Percentiles rank a stretch among this genome's conserved stretches.
These are phyloP conservation scores for Phainopepla nitens DNA, from an alignment of 2,113 vertebrate species.

Conservation along the genomic window DNA sequence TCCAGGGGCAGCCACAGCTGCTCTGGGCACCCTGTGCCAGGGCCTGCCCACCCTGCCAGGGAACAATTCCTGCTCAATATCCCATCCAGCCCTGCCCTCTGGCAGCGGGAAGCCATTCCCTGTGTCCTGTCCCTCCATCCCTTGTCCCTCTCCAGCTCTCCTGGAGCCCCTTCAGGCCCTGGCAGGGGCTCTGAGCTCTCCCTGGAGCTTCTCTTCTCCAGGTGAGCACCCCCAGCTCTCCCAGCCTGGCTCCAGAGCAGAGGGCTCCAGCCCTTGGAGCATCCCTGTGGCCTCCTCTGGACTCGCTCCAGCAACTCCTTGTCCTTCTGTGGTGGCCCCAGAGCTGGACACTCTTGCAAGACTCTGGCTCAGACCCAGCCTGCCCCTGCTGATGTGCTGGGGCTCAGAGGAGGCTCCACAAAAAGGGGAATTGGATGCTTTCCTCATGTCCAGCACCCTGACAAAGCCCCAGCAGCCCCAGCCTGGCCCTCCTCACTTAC, in stretches of 20 bases:
- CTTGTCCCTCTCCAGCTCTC: background rate
- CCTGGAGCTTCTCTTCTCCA: background rate
- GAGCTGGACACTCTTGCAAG: background rate
- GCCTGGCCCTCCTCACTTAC: background rate
- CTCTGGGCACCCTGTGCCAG: background rate
- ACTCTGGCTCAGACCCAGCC: background rate
- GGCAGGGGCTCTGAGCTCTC: background rate
- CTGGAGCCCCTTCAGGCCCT: background rate
- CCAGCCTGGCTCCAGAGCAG: background rate
- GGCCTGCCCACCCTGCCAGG: rapidly evolving
- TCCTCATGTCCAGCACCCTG: background rate
- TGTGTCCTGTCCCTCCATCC: background rate
- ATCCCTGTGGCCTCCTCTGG: no score
- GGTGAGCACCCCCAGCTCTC: background rate
- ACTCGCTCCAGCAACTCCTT: no score
- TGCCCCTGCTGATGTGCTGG: background rate
- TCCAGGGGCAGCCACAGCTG: background rate
- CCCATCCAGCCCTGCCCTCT: background rate
- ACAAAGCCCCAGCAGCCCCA: background rate
- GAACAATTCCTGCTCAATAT: background rate
- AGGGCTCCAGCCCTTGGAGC: no score
- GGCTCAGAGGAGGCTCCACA: background rate
- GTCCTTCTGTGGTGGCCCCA: background rate
- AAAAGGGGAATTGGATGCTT: background rate
- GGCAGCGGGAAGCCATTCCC: background rate